Evolutionary conservation across 1,140 invertebrate genomes (phyloP), one percentile per base, ranked within the genome.

Genomic region (Lepidurus packardi): DNA sequence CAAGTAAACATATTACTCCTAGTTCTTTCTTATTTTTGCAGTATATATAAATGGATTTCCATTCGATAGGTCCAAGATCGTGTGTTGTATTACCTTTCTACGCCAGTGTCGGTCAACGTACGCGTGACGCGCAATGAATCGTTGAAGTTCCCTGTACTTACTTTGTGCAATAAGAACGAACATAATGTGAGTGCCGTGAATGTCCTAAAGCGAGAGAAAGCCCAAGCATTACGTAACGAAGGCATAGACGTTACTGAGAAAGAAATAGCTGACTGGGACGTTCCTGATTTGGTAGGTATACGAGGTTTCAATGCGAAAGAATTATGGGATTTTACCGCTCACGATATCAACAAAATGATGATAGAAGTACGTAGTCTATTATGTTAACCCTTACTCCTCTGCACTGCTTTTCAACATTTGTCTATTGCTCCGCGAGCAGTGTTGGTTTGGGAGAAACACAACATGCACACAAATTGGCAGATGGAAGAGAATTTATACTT

Each of bases 81-180:
- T 45, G 74, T 80, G 25, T n/a, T 76, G 34, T 80, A 75, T 47
- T 80, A 80, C 78, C 73, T 77, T n/a, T 77, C 78, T 9, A 75
- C 73, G 24, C 81, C 81, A 1, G 81, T 82, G 1, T 79, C 80
- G 11, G 81, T 82, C 78, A 82, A 82, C 74, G 82, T 82, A 16
- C 79, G 81, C 16, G 81, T 82, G 43, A 81, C 79, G 6, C 78
- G 78, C 24, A 82, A 82, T 76, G 80, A 80, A 25, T 78, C 81
- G 42, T 78, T 82, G 9, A 79, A 75, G 75, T 82, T 82, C 74
- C 82, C 82, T 10, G 77, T 81, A 43, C 73, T 82, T 34, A 80
- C 81, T 13, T 73, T 82, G 34, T 82, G 82, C 79, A 82, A 82
- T 75, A 82, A 82, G 76, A 82, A 82, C 75, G 45, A 21, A 11